Percentiles rank a stretch among this genome's conserved stretches.
Evolutionary conservation across 2,797 vertebrate genomes (phyloP).

Genomic region (Neomorphus geoffroyi): DNA sequence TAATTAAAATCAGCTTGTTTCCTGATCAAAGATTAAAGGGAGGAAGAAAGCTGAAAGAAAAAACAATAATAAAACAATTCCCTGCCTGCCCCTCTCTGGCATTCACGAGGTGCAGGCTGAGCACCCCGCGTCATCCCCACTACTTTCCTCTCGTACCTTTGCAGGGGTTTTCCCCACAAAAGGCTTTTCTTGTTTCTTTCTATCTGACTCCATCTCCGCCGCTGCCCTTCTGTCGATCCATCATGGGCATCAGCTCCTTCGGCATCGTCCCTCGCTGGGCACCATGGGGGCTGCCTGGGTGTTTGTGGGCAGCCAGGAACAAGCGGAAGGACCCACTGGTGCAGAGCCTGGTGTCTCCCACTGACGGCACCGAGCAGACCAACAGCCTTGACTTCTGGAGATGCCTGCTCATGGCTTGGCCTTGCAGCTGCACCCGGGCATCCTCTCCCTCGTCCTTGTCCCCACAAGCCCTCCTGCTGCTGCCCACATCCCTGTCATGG

Average conservation of each 20-base stretch:
- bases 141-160: neutral
- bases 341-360: too few relatives aligned
- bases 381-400: neutral
- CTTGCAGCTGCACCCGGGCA: neutral
- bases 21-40: slow-evolving; percentile 62
- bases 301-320: neutral
- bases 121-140: neutral
- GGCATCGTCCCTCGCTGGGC: neutral
- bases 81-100: slow-evolving; percentile 32
- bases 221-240: neutral
- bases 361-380: neutral
- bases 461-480: neutral
- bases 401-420: neutral
- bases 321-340: neutral
- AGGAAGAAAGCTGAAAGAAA: slow-evolving; percentile 39
- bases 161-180: neutral
- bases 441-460: neutral
- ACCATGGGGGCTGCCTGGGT: neutral
- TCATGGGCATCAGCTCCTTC: neutral
- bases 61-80: slow-evolving; percentile 26
- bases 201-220: neutral
- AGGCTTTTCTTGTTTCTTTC: neutral
- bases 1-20: slow-evolving; percentile 72
- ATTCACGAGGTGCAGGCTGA: slow-evolving; percentile 40
- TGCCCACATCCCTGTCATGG: fast-evolving